These are phyloP conservation scores for Eubasilissa regina DNA, from an alignment of 1,140 invertebrate genomes.

Conservation along the genomic window DNA sequence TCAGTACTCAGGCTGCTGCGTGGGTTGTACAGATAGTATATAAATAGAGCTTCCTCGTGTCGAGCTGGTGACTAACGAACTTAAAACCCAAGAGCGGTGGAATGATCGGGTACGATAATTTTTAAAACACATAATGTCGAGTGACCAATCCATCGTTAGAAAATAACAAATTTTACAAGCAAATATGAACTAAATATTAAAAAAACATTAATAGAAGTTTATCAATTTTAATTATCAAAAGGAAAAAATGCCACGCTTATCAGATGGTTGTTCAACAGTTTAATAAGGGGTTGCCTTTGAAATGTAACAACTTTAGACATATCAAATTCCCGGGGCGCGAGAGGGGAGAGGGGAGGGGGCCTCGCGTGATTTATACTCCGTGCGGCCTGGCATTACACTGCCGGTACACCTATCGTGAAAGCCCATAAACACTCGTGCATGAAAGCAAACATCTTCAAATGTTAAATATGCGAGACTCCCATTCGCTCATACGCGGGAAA, in stretches of 20 bases:
- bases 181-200: background rate
- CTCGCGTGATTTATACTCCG: conserved; percentile 1
- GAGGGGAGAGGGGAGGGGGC: background rate
- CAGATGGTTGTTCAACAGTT: conserved; percentile 15
- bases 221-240: background rate
- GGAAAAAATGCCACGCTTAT: conserved; percentile 9
- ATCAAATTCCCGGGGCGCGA: conserved; percentile 1
- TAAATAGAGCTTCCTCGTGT: no score
- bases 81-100: no score
- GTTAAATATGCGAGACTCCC: no score
- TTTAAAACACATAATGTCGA: no score
- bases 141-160: no score
- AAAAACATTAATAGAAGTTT: background rate
- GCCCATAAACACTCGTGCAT: background rate
- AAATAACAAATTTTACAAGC: no score
- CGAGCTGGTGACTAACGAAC: no score
- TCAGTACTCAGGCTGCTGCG: no score
- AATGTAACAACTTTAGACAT: conserved; percentile 4
- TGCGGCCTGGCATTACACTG: background rate
- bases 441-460: no score
- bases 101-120: no score
- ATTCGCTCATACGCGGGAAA: no score
- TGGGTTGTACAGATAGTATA: no score
- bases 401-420: background rate
- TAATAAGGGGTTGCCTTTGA: conserved; percentile 29